Evolutionary conservation across 2,888 invertebrate species (phyloP).

Genomic region (Amblyjoppa fuscipennis): DNA sequence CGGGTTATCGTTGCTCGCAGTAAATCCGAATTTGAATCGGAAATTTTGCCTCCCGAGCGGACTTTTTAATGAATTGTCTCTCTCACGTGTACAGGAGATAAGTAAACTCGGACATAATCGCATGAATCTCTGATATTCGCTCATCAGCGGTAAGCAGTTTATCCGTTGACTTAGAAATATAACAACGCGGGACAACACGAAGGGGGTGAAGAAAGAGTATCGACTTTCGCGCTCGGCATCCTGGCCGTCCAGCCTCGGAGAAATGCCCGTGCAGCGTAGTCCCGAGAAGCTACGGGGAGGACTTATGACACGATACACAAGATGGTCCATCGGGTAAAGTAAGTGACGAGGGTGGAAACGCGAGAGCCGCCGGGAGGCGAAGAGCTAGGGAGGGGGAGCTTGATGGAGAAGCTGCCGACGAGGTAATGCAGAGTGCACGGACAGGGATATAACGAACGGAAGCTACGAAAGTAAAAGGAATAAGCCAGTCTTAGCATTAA

Average conservation of each 20-base stretch:
- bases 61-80: neutral
- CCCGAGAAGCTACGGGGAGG: neutral
- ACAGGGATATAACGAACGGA: slow-evolving; percentile 48
- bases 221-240: slow-evolving; percentile 45
- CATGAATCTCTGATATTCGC: slow-evolving; percentile 15
- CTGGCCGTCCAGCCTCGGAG: slow-evolving; percentile 35
- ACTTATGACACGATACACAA: slow-evolving; percentile 29
- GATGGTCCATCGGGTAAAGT: slow-evolving; percentile 55
- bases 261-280: slow-evolving; percentile 3
- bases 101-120: neutral
- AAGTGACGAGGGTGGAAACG: slow-evolving; percentile 50
- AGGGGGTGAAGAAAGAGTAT: slow-evolving; percentile 33
- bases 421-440: slow-evolving; percentile 47
- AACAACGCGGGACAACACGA: slow-evolving; percentile 2
- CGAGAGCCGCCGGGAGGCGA: slow-evolving; percentile 7
- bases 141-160: slow-evolving; percentile 9
- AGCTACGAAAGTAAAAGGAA: slow-evolving; percentile 49
- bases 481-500: slow-evolving; percentile 59
- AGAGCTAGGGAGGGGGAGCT: neutral
- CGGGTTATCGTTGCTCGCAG: neutral
- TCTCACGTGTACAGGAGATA: neutral
- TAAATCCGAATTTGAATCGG: neutral
- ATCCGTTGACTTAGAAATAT: neutral
- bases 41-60: no score
- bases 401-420: slow-evolving; percentile 55